Percentiles rank a stretch among this genome's conserved stretches.
Conservation (phyloP, 2,113 vertebrate genomes). For the Hippoglossus stenolepis region DNA sequence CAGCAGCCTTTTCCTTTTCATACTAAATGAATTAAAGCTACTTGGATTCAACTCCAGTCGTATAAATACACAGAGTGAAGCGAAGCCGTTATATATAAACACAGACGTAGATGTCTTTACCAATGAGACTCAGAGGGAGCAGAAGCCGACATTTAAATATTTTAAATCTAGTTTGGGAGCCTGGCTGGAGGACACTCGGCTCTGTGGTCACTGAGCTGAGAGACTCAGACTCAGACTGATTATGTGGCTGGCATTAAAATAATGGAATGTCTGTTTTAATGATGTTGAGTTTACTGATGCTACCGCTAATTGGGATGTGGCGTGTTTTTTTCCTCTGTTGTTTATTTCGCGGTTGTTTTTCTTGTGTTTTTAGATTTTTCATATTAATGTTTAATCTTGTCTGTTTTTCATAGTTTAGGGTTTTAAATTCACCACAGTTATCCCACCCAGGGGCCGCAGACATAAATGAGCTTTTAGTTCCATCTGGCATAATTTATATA, state of each 20-base stretch:
- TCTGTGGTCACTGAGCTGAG: background rate
- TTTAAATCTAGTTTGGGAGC: background rate
- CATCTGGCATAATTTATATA: no score
- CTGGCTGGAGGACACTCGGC: background rate
- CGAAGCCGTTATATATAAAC: background rate
- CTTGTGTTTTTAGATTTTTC: no score
- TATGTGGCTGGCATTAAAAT: background rate
- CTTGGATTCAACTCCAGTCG: background rate
- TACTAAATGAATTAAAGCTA: background rate
- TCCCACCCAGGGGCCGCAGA: no score
- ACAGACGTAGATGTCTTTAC: background rate
- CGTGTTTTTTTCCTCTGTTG: background rate
- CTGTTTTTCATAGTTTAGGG: background rate
- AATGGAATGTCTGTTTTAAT: background rate
- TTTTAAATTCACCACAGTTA: background rate
- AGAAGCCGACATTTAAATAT: background rate
- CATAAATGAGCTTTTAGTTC: no score
- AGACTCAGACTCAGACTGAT: no score
- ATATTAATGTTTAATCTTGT: background rate
- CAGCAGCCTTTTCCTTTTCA: background rate
- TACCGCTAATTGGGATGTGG: background rate
- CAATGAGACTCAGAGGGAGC: no score
- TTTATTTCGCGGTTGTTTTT: background rate
- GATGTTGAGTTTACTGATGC: background rate
- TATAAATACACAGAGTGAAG: background rate